Evolutionary conservation across 2,797 vertebrate species (phyloP), one percentile per base, ranked within the genome.

Genomic region (Oreochromis grahami): DNA sequence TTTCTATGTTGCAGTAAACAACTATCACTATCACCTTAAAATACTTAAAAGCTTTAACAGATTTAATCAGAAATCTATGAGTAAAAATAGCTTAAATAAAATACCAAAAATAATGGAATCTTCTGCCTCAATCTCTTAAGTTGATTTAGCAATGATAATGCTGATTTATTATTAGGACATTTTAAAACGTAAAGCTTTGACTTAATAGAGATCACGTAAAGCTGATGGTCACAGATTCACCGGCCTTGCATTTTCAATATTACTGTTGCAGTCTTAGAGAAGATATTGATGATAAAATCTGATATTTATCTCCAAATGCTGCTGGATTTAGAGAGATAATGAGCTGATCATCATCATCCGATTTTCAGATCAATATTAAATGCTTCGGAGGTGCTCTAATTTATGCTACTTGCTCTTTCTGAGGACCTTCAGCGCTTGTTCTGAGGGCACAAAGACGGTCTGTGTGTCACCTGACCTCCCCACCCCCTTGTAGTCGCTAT

Each of bases 401-500:
- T 81, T 51, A 24, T 51, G 26, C 43, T 41, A 78, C 58, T 41
- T 38, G 38, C 29, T 14, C 43, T 26, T 53, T 72, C 77, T 29
- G 68, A 68, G 26, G 50, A 15, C 53, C 77, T 82, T 79, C 34
- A 77, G 76, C 81, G 56, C 78, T 88, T 85, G 85, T 60, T 86
- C 65, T 34, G 36, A 68, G 56, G 83, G 82, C 86, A 90, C 89
- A 92, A 87, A 89, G 84, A 81, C 76, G 24, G 65, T 76, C 82
- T 89, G 87, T 92, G 88, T 87, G 83, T 84, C 84, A 81, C 78
- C 81, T 84, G 85, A 87, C 68, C 83, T 77, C 89, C 87, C 76
- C 88, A 36, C 77, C 79, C 82, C 76, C 83, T 48, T 78, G 52
- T 70, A 78, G 63, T 79, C 79, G 78, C 84, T 79, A 32, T 78